Conservation (phyloP, 2,113 vertebrate genomes). For the Grammomys surdaster region DNA sequence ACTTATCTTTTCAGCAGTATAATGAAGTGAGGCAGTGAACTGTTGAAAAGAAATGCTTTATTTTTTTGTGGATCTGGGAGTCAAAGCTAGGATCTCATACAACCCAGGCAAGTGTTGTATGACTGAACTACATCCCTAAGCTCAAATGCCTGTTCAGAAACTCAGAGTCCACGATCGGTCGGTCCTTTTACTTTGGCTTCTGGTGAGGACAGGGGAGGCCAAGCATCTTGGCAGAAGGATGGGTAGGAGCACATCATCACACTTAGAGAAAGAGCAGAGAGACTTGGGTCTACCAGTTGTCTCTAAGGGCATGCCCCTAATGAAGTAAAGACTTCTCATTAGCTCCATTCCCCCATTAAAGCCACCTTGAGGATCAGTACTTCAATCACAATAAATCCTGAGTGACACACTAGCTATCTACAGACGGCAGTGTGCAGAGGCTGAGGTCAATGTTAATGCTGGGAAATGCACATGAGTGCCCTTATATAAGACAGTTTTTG, state of each 20-base stretch:
- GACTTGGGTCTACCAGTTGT: background rate
- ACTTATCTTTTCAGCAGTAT: background rate
- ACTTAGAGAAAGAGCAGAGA: background rate
- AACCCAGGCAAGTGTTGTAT: background rate
- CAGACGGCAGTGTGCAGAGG: background rate
- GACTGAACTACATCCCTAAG: background rate
- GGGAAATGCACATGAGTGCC: background rate
- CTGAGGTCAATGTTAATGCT: background rate
- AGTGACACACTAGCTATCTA: background rate
- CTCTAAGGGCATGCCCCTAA: background rate
- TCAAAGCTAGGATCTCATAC: background rate
- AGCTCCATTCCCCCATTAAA: background rate
- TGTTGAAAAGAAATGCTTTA: background rate
- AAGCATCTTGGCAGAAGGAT: background rate
- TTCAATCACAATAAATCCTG: background rate
- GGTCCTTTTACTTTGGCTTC: background rate
- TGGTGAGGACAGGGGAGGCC: background rate
- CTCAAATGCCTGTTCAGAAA: background rate
- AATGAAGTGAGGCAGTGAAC: background rate
- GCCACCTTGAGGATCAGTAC: background rate
- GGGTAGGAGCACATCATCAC: background rate
- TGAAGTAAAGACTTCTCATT: background rate
- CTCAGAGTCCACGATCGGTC: background rate
- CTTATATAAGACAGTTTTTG: background rate
- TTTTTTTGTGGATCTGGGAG: background rate